phyloP scores from a whole-genome alignment of 2,797 vertebrate species.

The Moxostoma hubbsi region DNA sequence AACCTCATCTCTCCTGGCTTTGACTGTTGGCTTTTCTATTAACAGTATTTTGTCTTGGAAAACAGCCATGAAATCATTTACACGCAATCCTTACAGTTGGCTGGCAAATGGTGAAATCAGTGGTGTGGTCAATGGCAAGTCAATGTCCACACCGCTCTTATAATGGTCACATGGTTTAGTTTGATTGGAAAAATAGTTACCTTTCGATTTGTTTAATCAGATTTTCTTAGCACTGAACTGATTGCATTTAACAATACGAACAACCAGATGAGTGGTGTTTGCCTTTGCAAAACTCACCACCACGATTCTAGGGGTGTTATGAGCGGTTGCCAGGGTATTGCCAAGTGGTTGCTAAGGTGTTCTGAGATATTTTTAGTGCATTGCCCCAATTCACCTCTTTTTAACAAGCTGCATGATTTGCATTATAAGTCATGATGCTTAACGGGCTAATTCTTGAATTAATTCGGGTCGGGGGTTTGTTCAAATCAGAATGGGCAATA shows the following conservation, averaged over 20 bases:
- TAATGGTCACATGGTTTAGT: not conserved
- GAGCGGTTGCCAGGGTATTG: not conserved
- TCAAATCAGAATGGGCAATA: too few relatives aligned
- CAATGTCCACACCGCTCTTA: not conserved
- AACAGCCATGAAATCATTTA: not conserved
- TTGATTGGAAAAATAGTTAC: not conserved
- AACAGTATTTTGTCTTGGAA: not conserved
- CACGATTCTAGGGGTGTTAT: too few relatives aligned
- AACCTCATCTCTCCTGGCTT: not conserved
- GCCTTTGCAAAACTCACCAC: too few relatives aligned
- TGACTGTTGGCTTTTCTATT: too few relatives aligned
- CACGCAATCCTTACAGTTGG: not conserved
- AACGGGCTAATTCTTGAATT: too few relatives aligned
- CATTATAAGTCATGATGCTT: too few relatives aligned
- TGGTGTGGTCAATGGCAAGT: constrained; percentile 2
- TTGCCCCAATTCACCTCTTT: not conserved
- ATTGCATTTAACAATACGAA: too few relatives aligned
- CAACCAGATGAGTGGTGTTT: too few relatives aligned
- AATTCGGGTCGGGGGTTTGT: too few relatives aligned
- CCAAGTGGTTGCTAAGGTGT: not conserved
- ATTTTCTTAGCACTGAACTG: not conserved
- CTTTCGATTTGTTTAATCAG: not conserved
- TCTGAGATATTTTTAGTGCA: too few relatives aligned
- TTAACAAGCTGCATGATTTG: too few relatives aligned
- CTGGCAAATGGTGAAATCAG: not conserved